Percentiles rank a stretch among this genome's conserved stretches.
phyloP scores from a whole-genome alignment of 2,113 vertebrate species.

The Salminus brasiliensis region DNA sequence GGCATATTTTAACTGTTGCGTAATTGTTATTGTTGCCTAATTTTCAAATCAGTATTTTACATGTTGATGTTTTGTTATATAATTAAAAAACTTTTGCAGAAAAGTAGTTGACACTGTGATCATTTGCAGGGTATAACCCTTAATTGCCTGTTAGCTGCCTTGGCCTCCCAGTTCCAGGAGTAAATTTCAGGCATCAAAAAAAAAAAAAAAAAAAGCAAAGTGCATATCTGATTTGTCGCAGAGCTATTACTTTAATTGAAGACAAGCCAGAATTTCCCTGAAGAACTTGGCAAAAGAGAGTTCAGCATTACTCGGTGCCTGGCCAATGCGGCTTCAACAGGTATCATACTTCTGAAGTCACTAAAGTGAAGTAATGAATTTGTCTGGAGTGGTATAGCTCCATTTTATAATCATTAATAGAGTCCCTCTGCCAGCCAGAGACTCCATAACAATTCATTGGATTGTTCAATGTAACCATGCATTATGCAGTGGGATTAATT shows the following conservation, averaged over 20 bases:
- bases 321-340: constrained; percentile 49
- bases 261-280: background rate
- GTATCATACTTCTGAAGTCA: constrained; percentile 61
- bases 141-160: no score
- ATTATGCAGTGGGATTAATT: constrained; percentile 79
- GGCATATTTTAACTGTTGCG: no score
- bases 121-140: no score
- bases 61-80: no score
- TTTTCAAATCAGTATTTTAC: no score
- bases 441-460: constrained; percentile 76
- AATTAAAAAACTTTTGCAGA: no score
- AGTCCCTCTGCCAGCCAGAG: constrained; percentile 65
- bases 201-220: background rate
- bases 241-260: background rate
- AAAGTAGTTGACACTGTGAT: no score
- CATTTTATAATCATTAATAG: constrained; percentile 76
- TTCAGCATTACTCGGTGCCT: constrained; percentile 2
- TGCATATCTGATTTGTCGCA: background rate
- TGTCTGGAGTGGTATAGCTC: constrained; percentile 64
- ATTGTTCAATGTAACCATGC: constrained; percentile 80
- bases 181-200: no score
- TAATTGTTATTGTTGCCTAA: no score
- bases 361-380: constrained; percentile 67
- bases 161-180: no score
- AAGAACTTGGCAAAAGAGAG: constrained; percentile 20